Base-by-base conservation (phyloP, 2,113 vertebrate species). In the Leptocoma aspasia region DNA sequence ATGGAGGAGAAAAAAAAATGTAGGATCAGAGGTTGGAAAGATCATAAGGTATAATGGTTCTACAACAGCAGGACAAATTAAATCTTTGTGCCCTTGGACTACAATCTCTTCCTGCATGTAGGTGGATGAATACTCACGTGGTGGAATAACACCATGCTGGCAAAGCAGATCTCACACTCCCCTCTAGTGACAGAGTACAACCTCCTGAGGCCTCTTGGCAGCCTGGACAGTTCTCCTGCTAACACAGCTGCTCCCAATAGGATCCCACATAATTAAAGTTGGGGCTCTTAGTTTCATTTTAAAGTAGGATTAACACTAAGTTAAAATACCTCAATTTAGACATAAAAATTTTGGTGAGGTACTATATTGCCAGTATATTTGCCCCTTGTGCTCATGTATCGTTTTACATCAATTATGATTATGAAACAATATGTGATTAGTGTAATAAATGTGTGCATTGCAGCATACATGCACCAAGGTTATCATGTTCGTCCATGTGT, bases 61-160 rank as follows among this genome's bases (percentile, higher is more conserved):
- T 82, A 50, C 12, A 70, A 52, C 47, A 35, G 41, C 47, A 66
- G 70, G 42, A 61, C n/a, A 86, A 72, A 90, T 66, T 82, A 65
- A 68, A 78, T 33, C 35, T 71, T 82, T 35, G 41, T 86, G 60
- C 87, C 47, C 66, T 64, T 20, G 83, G 27, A 52, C 61, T 60
- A 49, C n/a, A 39, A 72, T 86, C 14, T 76, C 68, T 41, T 45
- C 27, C 49, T 80, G 41, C n/a, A 6, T 1, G 49, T 47, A 69
- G 37, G 24, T n/a, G 31, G 63, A 52, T 19, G 37, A 87, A 37
- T 23, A 71, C 26, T 31, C 1, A 39, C 11, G 35, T 60, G 35
- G 35, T 61, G 59, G 59, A 39, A 9, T 39, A 11, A 54, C 26
- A 68, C 6, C 21, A 28, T 0, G 0, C 20, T 18, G n/a, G 65